phyloP scores from a whole-genome alignment of 2,113 vertebrate species.

The Sinocyclocheilus anophthalmus region DNA sequence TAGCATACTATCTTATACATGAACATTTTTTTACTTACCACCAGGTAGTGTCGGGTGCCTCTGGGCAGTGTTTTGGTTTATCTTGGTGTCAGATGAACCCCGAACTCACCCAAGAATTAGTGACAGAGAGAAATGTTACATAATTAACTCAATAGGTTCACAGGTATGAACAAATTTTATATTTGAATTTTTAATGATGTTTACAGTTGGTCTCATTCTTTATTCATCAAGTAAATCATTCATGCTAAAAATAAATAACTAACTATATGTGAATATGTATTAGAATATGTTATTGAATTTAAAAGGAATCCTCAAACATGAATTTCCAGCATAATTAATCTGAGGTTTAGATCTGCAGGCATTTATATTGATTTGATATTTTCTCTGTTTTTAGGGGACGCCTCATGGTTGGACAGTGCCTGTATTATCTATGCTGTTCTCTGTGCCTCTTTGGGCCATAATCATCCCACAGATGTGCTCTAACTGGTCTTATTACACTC shows the following conservation, averaged over 20 bases:
- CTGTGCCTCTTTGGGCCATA: slow-evolving; percentile 81
- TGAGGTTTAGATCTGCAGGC: not conserved
- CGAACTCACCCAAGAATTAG: slow-evolving; percentile 78
- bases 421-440: slow-evolving; percentile 71
- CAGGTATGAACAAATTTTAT: slow-evolving; percentile 69
- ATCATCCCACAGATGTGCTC: slow-evolving; percentile 73
- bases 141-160: slow-evolving; percentile 69
- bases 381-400: slow-evolving; percentile 64
- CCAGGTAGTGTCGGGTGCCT: slow-evolving; percentile 77
- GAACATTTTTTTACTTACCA: too few relatives aligned
- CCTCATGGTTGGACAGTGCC: slow-evolving; percentile 76
- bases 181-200: not conserved
- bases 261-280: too few relatives aligned
- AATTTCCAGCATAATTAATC: not conserved
- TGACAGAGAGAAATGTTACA: slow-evolving; percentile 77
- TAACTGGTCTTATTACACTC: slow-evolving; percentile 77
- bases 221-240: not conserved
- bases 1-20: not conserved
- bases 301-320: not conserved
- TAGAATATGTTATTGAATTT: not conserved
- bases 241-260: not conserved
- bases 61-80: slow-evolving; percentile 79
- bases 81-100: slow-evolving; percentile 79
- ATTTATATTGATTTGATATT: not conserved
- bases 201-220: not conserved